These are phyloP conservation scores for Hydrotaea diabolus DNA, from an alignment of 2,888 invertebrate species.

Conservation along the genomic window DNA sequence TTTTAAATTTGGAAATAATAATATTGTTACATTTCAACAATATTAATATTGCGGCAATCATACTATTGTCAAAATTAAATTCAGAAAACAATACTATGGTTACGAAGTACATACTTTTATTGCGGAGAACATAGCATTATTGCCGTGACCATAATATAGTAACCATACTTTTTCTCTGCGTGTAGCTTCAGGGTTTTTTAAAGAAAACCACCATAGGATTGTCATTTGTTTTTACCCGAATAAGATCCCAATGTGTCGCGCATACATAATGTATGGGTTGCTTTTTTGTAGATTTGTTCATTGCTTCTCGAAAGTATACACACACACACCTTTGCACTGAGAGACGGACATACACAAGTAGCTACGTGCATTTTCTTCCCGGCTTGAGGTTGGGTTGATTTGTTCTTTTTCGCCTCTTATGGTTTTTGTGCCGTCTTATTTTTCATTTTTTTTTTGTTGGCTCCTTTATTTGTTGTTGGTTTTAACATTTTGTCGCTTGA, in stretches of 20 bases:
- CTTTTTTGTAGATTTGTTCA: background rate
- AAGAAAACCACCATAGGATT: no score
- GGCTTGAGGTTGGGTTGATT: constrained; percentile 63
- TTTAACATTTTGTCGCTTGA: constrained; percentile 67
- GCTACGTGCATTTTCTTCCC: constrained; percentile 30
- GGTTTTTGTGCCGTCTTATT: constrained; percentile 19
- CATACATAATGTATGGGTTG: background rate
- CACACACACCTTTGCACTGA: background rate
- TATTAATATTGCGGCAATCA: no score
- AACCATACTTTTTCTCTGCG: no score
- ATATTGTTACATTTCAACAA: no score
- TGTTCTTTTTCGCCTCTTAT: constrained; percentile 21
- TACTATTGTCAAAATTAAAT: no score
- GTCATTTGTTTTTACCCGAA: no score
- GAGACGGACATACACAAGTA: background rate
- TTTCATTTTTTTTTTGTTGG: background rate
- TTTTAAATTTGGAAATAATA: no score
- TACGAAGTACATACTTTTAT: no score
- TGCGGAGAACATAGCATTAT: no score
- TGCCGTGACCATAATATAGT: no score
- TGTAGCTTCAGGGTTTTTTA: no score
- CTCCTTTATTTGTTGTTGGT: constrained; percentile 44
- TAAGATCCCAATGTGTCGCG: background rate
- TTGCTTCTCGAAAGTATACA: background rate
- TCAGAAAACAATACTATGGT: no score